phyloP scores from a whole-genome alignment of 2,888 invertebrate genomes.

The Harmothoe impar region DNA sequence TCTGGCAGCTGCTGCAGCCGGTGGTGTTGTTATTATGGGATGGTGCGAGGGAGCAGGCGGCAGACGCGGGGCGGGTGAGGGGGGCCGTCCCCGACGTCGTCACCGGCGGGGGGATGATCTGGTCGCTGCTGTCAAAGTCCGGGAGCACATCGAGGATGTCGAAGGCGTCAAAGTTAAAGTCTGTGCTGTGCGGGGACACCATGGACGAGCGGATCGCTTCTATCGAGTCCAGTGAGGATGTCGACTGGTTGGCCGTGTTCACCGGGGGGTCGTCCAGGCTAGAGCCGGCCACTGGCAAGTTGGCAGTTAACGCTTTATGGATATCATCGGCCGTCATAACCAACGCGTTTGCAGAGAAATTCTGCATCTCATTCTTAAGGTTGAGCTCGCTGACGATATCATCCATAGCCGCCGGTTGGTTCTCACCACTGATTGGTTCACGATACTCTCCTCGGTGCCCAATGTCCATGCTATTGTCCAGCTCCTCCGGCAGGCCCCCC shows the following conservation, averaged over 20 bases:
- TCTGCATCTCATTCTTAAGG: conserved; percentile 60
- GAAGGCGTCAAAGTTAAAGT: conserved; percentile 77
- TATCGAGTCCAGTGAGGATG: conserved; percentile 40
- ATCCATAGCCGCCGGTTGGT: conserved; percentile 21
- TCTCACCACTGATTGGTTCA: neutral
- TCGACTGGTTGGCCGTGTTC: conserved; percentile 28
- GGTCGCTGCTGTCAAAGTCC: conserved; percentile 74
- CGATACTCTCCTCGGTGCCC: neutral
- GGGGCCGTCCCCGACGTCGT: conserved; percentile 77
- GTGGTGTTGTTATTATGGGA: no score
- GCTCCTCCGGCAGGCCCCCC: neutral
- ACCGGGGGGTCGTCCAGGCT: neutral
- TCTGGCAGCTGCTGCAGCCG: conserved; percentile 50
- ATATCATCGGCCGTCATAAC: conserved; percentile 88
- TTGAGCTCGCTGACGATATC: conserved; percentile 57
- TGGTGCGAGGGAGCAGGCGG: neutral
- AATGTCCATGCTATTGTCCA: conserved; percentile 8
- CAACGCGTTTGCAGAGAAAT: neutral
- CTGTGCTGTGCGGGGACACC: conserved; percentile 72
- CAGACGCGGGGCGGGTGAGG: conserved; percentile 54
- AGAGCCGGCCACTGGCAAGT: conserved; percentile 88
- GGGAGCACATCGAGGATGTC: conserved; percentile 76
- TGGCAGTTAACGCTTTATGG: conserved; percentile 94
- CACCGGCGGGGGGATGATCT: neutral
- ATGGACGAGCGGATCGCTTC: conserved; percentile 61